Evolutionary conservation across 2,888 invertebrate genomes (phyloP).

Genomic region (Anaspis maculata): DNA sequence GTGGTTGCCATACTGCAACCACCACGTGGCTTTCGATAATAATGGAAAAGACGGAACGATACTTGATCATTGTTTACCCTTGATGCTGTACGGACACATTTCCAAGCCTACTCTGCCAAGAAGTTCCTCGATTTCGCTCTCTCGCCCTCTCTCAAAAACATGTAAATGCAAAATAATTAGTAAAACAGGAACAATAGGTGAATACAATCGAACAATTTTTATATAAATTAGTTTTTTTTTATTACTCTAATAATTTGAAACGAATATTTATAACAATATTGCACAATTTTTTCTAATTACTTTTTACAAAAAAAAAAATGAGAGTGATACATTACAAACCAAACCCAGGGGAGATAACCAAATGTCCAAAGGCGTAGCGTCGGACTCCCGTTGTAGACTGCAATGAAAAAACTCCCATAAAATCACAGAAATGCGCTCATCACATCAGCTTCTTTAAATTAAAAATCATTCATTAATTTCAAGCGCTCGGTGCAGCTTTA

Average conservation of each 20-base stretch:
- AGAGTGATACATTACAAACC: conserved; percentile 38
- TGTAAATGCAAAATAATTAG: conserved; percentile 35
- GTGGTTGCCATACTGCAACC: too few species aligned
- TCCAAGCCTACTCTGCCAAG: too few species aligned
- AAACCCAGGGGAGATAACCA: conserved; percentile 19
- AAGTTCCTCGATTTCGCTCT: too few species aligned
- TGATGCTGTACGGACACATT: too few species aligned
- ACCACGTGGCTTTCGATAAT: too few species aligned
- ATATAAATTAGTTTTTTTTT: conserved; percentile 18
- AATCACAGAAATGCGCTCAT: conserved; percentile 33
- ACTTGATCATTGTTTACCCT: too few species aligned
- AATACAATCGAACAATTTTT: conserved; percentile 11
- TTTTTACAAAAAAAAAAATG: conserved; percentile 17
- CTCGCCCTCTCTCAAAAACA: too few species aligned
- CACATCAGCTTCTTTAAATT: conserved; percentile 20
- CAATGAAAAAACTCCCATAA: conserved; percentile 41
- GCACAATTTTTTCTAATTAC: conserved; percentile 4
- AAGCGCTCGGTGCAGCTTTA: too few species aligned
- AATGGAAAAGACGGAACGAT: too few species aligned
- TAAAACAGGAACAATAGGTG: conserved; percentile 20
- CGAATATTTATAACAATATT: background rate
- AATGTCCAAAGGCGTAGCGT: conserved; percentile 18
- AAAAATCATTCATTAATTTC: background rate
- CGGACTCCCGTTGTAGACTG: conserved; percentile 33
- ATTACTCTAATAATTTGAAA: conserved; percentile 15